phyloP scores from a whole-genome alignment of 1,140 invertebrate species.

The Drosophila melanogaster region DNA sequence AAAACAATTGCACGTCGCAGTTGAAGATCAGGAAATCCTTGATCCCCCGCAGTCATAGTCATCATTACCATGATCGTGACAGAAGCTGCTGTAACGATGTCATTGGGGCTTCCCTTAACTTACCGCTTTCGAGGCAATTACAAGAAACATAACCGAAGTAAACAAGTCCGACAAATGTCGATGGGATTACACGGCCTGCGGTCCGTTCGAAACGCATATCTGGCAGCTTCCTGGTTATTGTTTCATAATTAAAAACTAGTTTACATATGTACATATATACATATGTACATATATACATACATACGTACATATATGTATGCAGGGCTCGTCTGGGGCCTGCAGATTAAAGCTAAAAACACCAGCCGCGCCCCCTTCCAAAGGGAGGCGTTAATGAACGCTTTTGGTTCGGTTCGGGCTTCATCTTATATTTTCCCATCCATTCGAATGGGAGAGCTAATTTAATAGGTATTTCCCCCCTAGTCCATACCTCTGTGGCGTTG shows the following conservation, averaged over 20 bases:
- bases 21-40: slow-evolving; percentile 43
- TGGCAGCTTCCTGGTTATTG: slow-evolving; percentile 70
- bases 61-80: slow-evolving; percentile 32
- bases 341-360: slow-evolving; percentile 23
- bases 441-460: slow-evolving; percentile 33
- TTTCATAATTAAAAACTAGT: slow-evolving; percentile 77
- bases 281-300: slow-evolving; percentile 7
- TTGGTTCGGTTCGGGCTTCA: slow-evolving; percentile 24
- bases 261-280: slow-evolving; percentile 29
- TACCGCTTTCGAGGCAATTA: slow-evolving; percentile 26
- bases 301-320: slow-evolving; percentile 5
- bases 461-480: slow-evolving; percentile 23
- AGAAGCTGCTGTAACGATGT: slow-evolving; percentile 40
- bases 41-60: slow-evolving; percentile 11
- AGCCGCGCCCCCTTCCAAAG: slow-evolving; percentile 39
- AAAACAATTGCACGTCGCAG: slow-evolving; percentile 10
- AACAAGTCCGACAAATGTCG: slow-evolving; percentile 30
- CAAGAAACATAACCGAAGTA: slow-evolving; percentile 20
- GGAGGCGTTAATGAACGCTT: slow-evolving; percentile 66
- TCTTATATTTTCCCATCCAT: slow-evolving; percentile 11
- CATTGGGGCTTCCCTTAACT: slow-evolving; percentile 36
- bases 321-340: slow-evolving; percentile 43
- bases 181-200: slow-evolving; percentile 15
- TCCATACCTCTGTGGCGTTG: slow-evolving; percentile 36
- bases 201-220: slow-evolving; percentile 15